Conservation (phyloP, 2,888 invertebrate genomes). For the Gortyna flavago region DNA sequence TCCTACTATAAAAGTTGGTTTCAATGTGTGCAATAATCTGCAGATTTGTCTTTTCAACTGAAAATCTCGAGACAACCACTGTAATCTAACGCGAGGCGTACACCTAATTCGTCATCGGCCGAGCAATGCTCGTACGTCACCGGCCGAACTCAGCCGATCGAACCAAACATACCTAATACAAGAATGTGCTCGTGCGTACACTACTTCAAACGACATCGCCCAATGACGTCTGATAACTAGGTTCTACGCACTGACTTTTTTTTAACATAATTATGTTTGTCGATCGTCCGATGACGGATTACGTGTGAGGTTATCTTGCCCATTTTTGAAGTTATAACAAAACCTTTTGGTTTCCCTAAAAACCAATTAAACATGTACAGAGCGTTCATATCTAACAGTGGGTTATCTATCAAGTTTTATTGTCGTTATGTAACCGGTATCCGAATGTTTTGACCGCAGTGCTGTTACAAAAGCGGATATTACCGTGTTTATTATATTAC, state of each 20-base stretch:
- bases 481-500: constrained; percentile 61
- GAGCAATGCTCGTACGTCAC: not conserved
- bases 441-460: constrained; percentile 63
- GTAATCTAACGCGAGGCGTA: not conserved
- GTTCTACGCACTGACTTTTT: not conserved
- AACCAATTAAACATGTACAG: constrained; percentile 48
- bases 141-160: not conserved
- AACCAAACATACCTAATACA: not conserved
- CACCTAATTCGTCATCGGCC: not conserved
- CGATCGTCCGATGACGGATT: not conserved
- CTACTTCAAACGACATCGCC: not conserved
- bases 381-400: constrained; percentile 49
- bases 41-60: not conserved
- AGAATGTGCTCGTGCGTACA: not conserved
- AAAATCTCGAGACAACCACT: not conserved
- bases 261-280: not conserved
- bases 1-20: not conserved
- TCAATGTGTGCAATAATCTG: not conserved
- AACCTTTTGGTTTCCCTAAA: constrained; percentile 2
- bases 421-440: constrained; percentile 63
- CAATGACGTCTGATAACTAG: not conserved
- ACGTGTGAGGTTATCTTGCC: not conserved
- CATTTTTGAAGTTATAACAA: not conserved
- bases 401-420: constrained; percentile 66
- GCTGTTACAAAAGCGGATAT: constrained; percentile 64